Evolutionary conservation across 2,113 vertebrate species (phyloP), one percentile per base, ranked within the genome.

Genomic region (Onychorhynchus coronatus): DNA sequence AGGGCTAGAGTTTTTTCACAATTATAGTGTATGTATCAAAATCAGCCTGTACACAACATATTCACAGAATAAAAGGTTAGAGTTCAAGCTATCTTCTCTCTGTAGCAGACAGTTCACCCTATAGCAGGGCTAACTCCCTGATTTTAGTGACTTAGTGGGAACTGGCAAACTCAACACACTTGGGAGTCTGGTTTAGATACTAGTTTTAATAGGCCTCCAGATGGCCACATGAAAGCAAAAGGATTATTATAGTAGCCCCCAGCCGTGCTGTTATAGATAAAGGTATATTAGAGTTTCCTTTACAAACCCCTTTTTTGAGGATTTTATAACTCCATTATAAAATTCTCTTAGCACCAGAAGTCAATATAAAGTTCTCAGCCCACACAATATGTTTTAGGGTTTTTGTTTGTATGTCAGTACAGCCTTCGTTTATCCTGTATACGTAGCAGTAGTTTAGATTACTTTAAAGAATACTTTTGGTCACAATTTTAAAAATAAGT

Each of bases 141-240:
- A 95, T 98, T 97, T 97, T 89, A 97, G 97, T 95, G 97, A 97
- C 97, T 98, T 97, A 95, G 96, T 97, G 96, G 97, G 97, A 97
- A 98, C 83, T 88, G 86, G 97, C 85, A 97, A 98, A 97, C 97
- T 98, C 97, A 97, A 97, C 93, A 91, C 94, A 91, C 97, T 98
- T 98, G 97, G 97, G 97, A 98, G 97, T 97, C 97, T 98, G 97
- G 94, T 98, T 98, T 97, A 98, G 97, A 97, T 97, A 97, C 95
- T 96, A 88, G 95, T 97, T 98, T 98, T 98, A 98, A 98, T 98
- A 97, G 98, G 97, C 97, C 96, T 98, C 98, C 98, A 98, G 98
- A 98, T 98, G 98, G 98, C 94, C 95, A 97, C 97, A 98, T 98
- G 97, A 98, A 98, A 98, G 98, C 91, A 89, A 97, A 97, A 97